Percentiles rank a stretch among this genome's conserved stretches.
These are phyloP conservation scores for Caretta caretta DNA, from an alignment of 2,113 vertebrate genomes.

Conservation along the genomic window DNA sequence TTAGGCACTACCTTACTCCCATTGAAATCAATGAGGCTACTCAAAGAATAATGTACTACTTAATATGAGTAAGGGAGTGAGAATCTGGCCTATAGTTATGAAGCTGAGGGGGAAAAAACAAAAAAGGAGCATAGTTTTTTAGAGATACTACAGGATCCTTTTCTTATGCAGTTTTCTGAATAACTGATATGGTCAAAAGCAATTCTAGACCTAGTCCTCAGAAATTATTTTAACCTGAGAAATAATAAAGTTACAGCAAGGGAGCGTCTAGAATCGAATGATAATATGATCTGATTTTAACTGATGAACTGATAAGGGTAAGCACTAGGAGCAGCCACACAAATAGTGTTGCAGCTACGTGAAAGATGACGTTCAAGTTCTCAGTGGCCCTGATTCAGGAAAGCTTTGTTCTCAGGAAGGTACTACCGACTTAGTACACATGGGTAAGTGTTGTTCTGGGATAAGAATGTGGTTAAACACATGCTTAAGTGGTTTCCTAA, in stretches of 20 bases:
- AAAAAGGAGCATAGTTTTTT: neutral
- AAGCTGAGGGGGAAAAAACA: neutral
- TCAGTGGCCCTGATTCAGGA: neutral
- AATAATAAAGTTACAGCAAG: neutral
- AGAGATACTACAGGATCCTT: neutral
- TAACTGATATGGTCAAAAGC: neutral
- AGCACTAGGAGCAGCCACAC: neutral
- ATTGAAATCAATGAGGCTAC: neutral
- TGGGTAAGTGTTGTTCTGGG: neutral
- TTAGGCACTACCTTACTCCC: neutral
- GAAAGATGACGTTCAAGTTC: neutral
- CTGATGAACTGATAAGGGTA: neutral
- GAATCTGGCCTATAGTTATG: neutral
- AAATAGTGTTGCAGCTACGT: neutral
- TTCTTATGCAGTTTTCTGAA: neutral
- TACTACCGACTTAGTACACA: neutral
- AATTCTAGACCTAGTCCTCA: neutral
- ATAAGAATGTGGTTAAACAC: neutral
- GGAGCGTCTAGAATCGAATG: neutral
- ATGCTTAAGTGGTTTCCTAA: neutral
- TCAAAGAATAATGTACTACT: no score
- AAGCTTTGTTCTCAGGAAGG: neutral
- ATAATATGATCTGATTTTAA: no score
- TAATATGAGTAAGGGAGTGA: neutral
- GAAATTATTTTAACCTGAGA: neutral